Percentiles rank a stretch among this genome's conserved stretches.
Evolutionary conservation across 2,113 vertebrate species (phyloP).

Genomic region (Pollimyrus isidori): DNA sequence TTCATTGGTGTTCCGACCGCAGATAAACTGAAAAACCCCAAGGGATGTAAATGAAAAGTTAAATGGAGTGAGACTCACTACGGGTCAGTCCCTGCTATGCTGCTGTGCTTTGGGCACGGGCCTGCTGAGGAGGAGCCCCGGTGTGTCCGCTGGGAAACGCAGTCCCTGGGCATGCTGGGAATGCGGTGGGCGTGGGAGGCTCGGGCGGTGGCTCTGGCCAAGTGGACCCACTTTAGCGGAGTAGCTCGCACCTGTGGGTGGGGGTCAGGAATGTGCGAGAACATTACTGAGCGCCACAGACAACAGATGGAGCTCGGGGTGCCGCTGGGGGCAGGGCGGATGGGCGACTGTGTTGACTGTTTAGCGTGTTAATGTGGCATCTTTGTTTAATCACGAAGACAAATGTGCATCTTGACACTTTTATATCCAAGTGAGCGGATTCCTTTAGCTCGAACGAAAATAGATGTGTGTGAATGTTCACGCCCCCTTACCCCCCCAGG

Average conservation of each 20-base stretch:
- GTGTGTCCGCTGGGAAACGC: not conserved
- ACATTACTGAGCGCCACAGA: not conserved
- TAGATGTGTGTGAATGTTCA: not conserved
- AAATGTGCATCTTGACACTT: not conserved
- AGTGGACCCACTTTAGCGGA: not conserved
- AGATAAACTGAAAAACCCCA: not conserved
- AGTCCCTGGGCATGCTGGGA: not conserved
- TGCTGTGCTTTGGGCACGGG: not conserved
- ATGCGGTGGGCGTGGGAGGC: not conserved
- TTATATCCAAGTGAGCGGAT: not conserved
- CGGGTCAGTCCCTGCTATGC: not conserved
- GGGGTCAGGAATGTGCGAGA: not conserved
- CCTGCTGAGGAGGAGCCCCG: not conserved
- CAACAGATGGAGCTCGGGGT: not conserved
- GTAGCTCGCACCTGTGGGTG: not conserved
- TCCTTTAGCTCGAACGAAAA: not conserved
- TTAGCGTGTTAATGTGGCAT: not conserved
- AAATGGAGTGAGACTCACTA: not conserved
- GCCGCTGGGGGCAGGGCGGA: not conserved
- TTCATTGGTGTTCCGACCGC: not conserved
- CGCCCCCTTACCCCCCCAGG: not conserved
- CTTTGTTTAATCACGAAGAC: constrained; percentile 7
- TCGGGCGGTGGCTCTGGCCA: not conserved
- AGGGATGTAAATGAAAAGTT: not conserved
- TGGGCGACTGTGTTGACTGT: not conserved